These are phyloP conservation scores for Campoplex capitator DNA, from an alignment of 2,888 invertebrate genomes.

Conservation along the genomic window DNA sequence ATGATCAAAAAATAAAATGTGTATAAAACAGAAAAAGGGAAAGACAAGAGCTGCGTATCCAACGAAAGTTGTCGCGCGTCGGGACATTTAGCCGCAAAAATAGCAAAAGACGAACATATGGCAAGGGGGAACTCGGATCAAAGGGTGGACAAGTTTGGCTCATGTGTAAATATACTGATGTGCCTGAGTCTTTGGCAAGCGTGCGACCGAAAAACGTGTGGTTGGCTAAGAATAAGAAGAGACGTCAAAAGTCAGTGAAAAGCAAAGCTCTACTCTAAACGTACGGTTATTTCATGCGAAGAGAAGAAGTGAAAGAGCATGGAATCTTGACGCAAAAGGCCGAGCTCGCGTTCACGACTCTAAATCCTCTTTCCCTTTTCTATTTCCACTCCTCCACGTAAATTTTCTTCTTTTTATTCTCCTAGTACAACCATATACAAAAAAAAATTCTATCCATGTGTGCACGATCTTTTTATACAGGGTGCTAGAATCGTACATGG, in stretches of 20 bases:
- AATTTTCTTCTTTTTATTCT: constrained; percentile 25
- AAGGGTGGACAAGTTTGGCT: constrained; percentile 54
- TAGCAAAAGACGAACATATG: constrained; percentile 44
- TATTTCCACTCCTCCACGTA: constrained; percentile 48
- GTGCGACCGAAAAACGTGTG: constrained; percentile 43
- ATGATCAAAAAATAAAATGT: background rate
- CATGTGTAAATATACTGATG: constrained; percentile 29
- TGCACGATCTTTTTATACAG: background rate
- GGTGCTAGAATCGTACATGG: background rate
- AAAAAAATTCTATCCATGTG: background rate
- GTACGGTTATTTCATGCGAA: constrained; percentile 6
- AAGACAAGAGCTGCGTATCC: constrained; percentile 27
- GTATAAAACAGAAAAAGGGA: constrained; percentile 15
- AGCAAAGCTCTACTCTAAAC: constrained; percentile 19
- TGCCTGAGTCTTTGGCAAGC: background rate
- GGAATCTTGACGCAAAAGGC: constrained; percentile 31
- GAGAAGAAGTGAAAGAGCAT: constrained; percentile 5
- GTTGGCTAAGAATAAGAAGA: constrained; percentile 31
- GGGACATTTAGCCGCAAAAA: constrained; percentile 52
- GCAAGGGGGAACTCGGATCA: constrained; percentile 46
- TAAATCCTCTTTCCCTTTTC: constrained; percentile 48
- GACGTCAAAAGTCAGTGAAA: constrained; percentile 47
- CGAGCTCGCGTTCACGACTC: constrained; percentile 22
- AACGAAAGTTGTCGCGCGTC: constrained; percentile 42
- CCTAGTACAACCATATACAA: background rate